Percentiles rank a stretch among this genome's conserved stretches.
Conservation (phyloP, 2,797 vertebrate genomes). For the Picus viridis region DNA sequence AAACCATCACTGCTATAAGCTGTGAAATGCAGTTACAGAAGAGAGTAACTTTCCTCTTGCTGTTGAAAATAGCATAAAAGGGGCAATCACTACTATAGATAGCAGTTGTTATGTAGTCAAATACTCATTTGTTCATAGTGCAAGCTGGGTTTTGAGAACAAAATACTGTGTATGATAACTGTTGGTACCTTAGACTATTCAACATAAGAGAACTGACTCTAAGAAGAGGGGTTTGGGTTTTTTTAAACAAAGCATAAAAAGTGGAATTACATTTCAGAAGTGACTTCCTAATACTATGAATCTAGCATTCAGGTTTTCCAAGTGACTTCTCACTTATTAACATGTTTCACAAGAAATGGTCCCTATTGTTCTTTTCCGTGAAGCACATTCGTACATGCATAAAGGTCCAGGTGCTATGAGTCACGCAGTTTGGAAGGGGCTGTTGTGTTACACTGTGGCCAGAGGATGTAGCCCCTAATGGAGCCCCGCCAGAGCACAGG, state of each 20-base stretch:
- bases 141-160: background rate
- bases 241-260: background rate
- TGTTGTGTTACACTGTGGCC: background rate
- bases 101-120: background rate
- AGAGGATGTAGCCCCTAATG: background rate
- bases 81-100: background rate
- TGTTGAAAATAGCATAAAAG: background rate
- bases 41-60: background rate
- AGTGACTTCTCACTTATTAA: background rate
- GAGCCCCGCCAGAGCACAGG: background rate
- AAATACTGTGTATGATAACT: background rate
- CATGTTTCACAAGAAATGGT: background rate
- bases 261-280: background rate
- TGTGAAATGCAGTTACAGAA: background rate
- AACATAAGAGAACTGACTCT: background rate
- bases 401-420: background rate
- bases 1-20: background rate
- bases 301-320: background rate
- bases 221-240: rapidly evolving
- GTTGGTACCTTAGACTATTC: background rate
- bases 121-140: rapidly evolving
- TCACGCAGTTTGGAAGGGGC: background rate
- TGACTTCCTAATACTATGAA: background rate
- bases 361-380: background rate
- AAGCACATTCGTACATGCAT: background rate